Evolutionary conservation across 2,797 vertebrate species (phyloP).

Genomic region (Natrix natrix): DNA sequence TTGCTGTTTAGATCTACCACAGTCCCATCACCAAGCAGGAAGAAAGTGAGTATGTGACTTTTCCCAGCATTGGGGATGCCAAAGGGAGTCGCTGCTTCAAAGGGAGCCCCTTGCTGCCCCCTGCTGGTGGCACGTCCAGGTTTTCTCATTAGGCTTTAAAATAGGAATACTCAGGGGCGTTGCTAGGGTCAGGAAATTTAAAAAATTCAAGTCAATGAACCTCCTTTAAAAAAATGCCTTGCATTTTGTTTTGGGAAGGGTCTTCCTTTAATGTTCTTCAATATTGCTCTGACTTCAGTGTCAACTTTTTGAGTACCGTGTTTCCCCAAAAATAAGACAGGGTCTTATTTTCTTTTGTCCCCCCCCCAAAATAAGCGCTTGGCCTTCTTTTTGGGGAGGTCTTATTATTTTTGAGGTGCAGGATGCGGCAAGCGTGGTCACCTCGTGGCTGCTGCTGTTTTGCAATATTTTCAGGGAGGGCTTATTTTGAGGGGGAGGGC

Average conservation of each 20-base stretch:
- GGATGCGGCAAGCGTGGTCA: too few relatives aligned
- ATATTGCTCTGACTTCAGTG: background rate
- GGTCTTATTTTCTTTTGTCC: too few relatives aligned
- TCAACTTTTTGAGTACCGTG: background rate
- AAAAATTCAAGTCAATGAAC: background rate
- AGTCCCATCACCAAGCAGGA: conserved; percentile 96
- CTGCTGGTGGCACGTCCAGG: background rate
- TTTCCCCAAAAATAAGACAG: too few relatives aligned
- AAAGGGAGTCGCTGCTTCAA: background rate
- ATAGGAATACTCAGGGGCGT: background rate
- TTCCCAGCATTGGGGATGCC: background rate
- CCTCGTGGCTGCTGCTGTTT: too few relatives aligned
- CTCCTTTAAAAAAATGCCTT: background rate
- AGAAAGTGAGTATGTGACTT: conserved; percentile 85
- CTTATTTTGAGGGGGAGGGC: too few relatives aligned
- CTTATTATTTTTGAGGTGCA: too few relatives aligned
- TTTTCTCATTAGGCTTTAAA: background rate
- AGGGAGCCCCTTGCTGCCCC: background rate
- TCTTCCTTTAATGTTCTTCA: background rate
- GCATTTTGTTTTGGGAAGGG: background rate
- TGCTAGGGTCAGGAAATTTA: background rate
- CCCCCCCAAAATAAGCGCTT: too few relatives aligned
- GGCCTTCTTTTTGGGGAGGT: too few relatives aligned
- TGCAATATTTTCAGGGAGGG: too few relatives aligned
- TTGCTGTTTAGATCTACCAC: conserved; percentile 89